These are phyloP conservation scores for Noctua janthe DNA, from an alignment of 2,888 invertebrate species.

Conservation along the genomic window DNA sequence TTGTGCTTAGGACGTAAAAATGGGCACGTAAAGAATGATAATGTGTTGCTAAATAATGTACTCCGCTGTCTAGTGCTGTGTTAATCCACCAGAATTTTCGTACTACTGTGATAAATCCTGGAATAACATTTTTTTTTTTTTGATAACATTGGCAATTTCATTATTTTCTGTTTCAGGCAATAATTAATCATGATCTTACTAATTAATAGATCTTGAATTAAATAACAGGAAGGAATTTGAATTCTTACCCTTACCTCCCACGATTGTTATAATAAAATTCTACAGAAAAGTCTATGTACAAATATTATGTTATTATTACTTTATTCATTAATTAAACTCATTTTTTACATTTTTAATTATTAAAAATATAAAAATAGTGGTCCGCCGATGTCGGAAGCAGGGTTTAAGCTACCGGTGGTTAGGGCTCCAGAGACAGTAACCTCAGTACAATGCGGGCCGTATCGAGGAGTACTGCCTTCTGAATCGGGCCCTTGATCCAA, in stretches of 20 bases:
- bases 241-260: neutral
- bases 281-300: neutral
- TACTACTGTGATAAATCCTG: no score
- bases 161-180: neutral
- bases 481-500: no score
- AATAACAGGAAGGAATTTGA: neutral
- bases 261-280: neutral
- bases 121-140: neutral
- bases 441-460: no score
- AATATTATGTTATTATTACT: no score
- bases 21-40: neutral
- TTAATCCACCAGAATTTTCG: neutral
- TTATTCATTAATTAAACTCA: no score
- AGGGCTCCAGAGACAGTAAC: no score
- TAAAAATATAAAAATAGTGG: no score
- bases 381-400: no score
- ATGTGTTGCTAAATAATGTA: constrained; percentile 20
- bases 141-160: neutral
- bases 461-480: no score
- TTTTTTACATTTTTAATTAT: no score
- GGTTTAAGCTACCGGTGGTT: no score
- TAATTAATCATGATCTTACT: neutral
- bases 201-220: neutral
- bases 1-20: constrained; percentile 26
- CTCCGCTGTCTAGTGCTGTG: neutral